Evolutionary conservation across 2,888 invertebrate species (phyloP).

Genomic region (Epirrhoe alternata): DNA sequence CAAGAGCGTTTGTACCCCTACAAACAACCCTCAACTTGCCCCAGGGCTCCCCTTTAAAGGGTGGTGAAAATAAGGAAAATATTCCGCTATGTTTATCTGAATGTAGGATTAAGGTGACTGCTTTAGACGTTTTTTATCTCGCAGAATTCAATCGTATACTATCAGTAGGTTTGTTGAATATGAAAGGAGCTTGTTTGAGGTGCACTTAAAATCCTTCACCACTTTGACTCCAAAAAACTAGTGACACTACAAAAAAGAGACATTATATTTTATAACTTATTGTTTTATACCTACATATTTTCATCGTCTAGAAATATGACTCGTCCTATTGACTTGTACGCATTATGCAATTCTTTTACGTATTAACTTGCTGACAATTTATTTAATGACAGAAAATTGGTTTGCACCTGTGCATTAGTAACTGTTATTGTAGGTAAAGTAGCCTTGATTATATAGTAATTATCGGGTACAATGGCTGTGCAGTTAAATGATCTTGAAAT

Average conservation of each 20-base stretch:
- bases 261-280: too few species aligned
- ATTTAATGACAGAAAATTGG: constrained; percentile 8
- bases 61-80: constrained; percentile 11
- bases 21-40: constrained; percentile 18
- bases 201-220: too few species aligned
- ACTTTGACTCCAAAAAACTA: too few species aligned
- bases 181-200: neutral
- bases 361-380: neutral
- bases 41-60: constrained; percentile 6
- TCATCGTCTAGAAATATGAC: neutral
- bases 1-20: constrained; percentile 16
- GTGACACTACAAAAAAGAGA: too few species aligned
- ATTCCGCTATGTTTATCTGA: neutral
- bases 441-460: constrained; percentile 14
- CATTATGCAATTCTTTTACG: constrained; percentile 1
- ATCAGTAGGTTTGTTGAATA: neutral
- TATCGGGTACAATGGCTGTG: constrained; percentile 12
- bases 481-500: constrained; percentile 9
- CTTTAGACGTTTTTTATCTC: neutral
- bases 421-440: neutral
- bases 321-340: neutral
- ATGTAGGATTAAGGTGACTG: neutral
- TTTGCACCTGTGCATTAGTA: constrained; percentile 9
- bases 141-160: neutral
- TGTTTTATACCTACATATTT: too few species aligned